A percentile compares a stretch with the other conserved stretches of the same genome.
Evolutionary conservation across 2,797 vertebrate species (phyloP).

Genomic region (Helarctos malayanus): DNA sequence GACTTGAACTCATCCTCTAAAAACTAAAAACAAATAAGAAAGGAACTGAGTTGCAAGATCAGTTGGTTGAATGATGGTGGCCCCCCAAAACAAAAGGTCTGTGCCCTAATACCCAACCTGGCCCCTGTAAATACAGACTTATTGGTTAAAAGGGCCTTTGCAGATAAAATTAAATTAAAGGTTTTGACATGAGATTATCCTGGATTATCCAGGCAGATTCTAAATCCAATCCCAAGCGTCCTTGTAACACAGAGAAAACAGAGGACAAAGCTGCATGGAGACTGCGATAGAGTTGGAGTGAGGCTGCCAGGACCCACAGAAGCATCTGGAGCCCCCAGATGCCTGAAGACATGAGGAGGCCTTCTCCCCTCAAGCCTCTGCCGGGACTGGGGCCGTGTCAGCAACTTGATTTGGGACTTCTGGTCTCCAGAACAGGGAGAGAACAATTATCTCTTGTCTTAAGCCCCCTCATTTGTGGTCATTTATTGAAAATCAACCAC

Average conservation of each 20-base stretch:
- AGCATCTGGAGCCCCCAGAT: not conserved
- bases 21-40: not conserved
- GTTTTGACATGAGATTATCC: not conserved
- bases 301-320: not conserved
- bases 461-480: not conserved
- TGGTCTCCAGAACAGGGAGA: not conserved
- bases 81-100: not conserved
- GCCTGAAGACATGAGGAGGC: not conserved
- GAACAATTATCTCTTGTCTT: not conserved
- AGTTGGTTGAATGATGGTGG: not conserved
- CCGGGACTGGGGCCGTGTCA: not conserved
- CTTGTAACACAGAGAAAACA: not conserved
- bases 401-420: not conserved
- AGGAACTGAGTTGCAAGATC: not conserved
- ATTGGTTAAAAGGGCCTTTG: not conserved
- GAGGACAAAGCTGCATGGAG: not conserved
- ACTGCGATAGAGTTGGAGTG: not conserved
- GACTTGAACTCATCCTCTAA: not conserved
- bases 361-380: not conserved
- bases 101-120: not conserved
- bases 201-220: not conserved
- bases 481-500: not conserved
- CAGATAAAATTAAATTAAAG: not conserved
- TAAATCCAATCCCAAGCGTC: not conserved
- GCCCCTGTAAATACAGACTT: not conserved